A percentile compares a stretch with the other conserved stretches of the same genome.
These are phyloP conservation scores for Timema podura DNA, from an alignment of 2,888 invertebrate species.

Conservation along the genomic window DNA sequence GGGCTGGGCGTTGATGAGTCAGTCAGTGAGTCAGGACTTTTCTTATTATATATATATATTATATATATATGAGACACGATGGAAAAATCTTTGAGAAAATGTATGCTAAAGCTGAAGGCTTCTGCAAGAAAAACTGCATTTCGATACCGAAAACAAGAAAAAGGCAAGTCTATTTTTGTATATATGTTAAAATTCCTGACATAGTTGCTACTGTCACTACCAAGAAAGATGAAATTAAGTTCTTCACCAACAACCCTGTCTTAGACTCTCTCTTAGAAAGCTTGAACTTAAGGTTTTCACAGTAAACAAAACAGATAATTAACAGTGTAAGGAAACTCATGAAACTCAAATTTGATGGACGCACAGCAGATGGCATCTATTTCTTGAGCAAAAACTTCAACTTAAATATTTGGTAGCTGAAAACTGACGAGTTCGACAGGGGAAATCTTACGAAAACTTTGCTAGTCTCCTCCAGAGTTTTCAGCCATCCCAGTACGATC, in stretches of 20 bases:
- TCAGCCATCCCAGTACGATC: too few species aligned
- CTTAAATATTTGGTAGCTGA: too few species aligned
- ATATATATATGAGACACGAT: too few species aligned
- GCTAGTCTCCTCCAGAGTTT: too few species aligned
- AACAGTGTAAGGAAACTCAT: background rate
- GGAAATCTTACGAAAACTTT: too few species aligned
- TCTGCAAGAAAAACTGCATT: background rate
- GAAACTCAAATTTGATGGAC: background rate
- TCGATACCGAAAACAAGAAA: background rate
- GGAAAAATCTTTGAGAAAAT: background rate
- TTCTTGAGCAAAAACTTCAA: background rate
- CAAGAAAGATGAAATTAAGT: background rate
- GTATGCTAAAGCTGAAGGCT: background rate
- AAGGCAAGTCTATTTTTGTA: background rate
- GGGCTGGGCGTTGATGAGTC: too few species aligned
- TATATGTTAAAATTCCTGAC: background rate
- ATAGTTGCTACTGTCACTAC: background rate
- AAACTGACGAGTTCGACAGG: too few species aligned
- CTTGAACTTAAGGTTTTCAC: slow-evolving; percentile 9
- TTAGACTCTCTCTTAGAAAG: background rate
- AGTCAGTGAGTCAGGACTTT: too few species aligned
- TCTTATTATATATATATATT: too few species aligned
- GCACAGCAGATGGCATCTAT: background rate
- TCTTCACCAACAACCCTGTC: too few species aligned
- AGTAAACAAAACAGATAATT: background rate